These are phyloP conservation scores for Strix aluco DNA, from an alignment of 2,113 vertebrate genomes.

Conservation along the genomic window DNA sequence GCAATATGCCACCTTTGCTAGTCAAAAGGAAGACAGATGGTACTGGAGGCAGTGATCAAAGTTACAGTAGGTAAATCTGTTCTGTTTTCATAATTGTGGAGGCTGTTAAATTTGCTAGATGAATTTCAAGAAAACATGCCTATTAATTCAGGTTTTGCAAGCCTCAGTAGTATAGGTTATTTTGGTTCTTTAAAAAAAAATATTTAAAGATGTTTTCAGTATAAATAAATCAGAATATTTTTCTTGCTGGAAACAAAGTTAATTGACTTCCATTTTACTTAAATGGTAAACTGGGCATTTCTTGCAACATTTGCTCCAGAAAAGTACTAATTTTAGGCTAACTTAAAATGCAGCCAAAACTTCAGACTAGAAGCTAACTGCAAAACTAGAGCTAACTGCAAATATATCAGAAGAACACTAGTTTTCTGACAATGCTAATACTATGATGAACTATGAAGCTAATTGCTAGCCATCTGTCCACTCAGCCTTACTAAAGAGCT, in stretches of 20 bases:
- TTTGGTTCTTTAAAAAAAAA: neutral
- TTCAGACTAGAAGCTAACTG: too few relatives aligned
- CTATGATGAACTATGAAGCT: neutral
- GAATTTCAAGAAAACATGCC: neutral
- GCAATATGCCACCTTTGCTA: neutral
- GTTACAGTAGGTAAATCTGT: neutral
- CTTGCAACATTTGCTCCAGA: neutral
- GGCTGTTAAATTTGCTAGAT: neutral
- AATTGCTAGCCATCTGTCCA: neutral
- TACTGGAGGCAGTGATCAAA: neutral
- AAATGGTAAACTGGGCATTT: neutral
- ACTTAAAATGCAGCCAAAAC: neutral
- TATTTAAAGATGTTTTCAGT: neutral
- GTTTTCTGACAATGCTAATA: neutral
- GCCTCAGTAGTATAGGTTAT: too few relatives aligned
- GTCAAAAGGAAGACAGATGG: neutral
- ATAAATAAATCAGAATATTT: neutral
- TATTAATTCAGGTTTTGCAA: neutral
- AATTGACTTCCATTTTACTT: neutral
- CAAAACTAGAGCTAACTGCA: neutral
- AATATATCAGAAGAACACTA: neutral
- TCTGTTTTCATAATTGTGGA: neutral
- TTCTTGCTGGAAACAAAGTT: neutral
- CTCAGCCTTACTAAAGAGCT: neutral
- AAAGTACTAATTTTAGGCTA: neutral